These are phyloP conservation scores for Schizopygopsis malacanthus DNA, from an alignment of 2,797 vertebrate genomes.

Conservation along the genomic window DNA sequence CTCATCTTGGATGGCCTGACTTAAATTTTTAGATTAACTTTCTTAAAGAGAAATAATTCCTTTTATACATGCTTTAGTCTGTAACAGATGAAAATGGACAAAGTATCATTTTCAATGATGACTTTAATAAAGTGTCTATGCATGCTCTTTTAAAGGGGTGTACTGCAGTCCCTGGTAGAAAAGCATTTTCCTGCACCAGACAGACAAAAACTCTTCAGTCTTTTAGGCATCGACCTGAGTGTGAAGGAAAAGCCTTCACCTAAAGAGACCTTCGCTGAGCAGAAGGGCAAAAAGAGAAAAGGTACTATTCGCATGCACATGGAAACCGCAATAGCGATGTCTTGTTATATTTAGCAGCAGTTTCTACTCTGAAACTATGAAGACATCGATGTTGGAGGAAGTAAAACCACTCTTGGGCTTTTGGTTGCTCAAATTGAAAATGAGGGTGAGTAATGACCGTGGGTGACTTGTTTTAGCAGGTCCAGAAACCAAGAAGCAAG, in stretches of 20 bases:
- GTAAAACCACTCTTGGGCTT: neutral
- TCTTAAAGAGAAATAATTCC: neutral
- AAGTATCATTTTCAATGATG: neutral
- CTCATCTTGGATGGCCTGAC: neutral
- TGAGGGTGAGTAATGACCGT: neutral
- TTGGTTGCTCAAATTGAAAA: neutral
- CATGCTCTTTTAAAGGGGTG: constrained; percentile 81
- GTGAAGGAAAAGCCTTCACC: constrained; percentile 90
- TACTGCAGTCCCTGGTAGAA: constrained; percentile 95
- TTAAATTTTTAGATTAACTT: neutral
- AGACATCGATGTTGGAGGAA: neutral
- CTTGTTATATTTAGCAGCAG: neutral
- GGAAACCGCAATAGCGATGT: neutral
- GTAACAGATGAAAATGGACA: neutral
- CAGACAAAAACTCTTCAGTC: constrained; percentile 95
- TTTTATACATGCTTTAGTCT: neutral
- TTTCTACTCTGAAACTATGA: neutral
- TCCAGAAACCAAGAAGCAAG: constrained; percentile 85
- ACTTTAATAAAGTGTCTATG: neutral
- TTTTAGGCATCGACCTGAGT: constrained; percentile 92
- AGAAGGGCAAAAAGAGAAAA: constrained; percentile 94
- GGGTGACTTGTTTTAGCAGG: constrained; percentile 69
- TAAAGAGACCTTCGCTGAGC: constrained; percentile 83
- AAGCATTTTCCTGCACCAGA: constrained; percentile 99
- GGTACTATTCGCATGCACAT: constrained; percentile 73